phyloP scores from a whole-genome alignment of 2,113 vertebrate genomes.

The Apus apus region DNA sequence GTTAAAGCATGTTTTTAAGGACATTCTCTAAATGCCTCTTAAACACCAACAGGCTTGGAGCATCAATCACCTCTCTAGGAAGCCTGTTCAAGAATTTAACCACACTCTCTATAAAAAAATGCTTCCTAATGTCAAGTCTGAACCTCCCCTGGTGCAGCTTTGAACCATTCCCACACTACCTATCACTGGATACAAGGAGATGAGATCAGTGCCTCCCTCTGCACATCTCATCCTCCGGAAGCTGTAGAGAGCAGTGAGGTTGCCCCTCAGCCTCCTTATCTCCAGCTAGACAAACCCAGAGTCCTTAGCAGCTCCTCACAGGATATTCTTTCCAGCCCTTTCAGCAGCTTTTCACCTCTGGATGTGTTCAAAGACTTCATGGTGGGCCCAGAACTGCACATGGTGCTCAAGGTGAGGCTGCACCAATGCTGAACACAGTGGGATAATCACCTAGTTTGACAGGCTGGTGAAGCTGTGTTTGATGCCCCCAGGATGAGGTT shows the following conservation, averaged over 20 bases:
- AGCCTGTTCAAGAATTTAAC: neutral
- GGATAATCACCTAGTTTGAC: neutral
- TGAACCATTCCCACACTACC: neutral
- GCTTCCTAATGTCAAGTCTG: neutral
- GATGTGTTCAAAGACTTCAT: neutral
- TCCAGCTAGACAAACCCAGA: neutral
- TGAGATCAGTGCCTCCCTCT: neutral
- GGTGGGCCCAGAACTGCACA: neutral
- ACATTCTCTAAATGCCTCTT: neutral
- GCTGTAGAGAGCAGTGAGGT: neutral
- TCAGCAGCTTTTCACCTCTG: neutral
- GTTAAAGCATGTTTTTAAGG: neutral
- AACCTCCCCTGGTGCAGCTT: neutral
- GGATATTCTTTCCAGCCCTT: neutral
- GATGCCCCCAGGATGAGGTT: neutral
- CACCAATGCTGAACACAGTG: accelerated
- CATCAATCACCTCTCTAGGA: neutral
- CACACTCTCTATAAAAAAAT: accelerated
- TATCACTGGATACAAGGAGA: neutral
- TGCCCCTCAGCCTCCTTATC: accelerated
- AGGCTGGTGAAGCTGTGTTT: neutral
- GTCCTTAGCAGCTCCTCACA: neutral
- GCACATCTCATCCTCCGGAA: neutral
- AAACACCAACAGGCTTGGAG: neutral
- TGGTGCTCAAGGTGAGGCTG: neutral